Percentiles rank a stretch among this genome's conserved stretches.
Evolutionary conservation across 2,888 invertebrate genomes (phyloP).

Genomic region (Cybosia mesomella): DNA sequence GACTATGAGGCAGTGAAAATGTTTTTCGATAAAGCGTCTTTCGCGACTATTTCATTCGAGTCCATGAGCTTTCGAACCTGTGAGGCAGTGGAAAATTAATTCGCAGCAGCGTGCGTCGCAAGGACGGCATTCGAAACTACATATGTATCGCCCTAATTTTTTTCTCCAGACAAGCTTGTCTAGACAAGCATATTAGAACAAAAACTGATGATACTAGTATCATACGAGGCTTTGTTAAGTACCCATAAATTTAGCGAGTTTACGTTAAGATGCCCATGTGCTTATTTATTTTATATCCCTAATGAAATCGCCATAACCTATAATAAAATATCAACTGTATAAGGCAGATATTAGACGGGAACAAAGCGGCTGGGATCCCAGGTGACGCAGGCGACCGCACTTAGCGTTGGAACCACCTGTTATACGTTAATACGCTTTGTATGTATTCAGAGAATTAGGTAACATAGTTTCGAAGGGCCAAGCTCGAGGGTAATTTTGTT

Average conservation of each 20-base stretch:
- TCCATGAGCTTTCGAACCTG: no score
- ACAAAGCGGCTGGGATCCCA: conserved; percentile 37
- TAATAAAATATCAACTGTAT: conserved; percentile 29
- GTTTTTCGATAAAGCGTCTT: no score
- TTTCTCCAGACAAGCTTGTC: no score
- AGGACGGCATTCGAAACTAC: no score
- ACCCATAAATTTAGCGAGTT: background rate
- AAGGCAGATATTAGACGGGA: conserved; percentile 23
- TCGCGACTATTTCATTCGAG: no score
- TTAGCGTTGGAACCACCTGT: conserved; percentile 37
- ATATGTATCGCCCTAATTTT: no score
- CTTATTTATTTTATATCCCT: background rate
- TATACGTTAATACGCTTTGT: conserved; percentile 42
- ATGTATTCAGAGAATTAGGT: conserved; percentile 26
- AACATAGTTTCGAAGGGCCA: conserved; percentile 18
- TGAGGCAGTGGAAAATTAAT: no score
- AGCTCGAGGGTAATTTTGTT: background rate
- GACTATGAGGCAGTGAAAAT: no score
- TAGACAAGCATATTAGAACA: no score
- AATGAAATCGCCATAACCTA: conserved; percentile 17
- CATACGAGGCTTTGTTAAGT: background rate
- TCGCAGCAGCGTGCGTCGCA: no score
- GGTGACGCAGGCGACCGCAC: conserved; percentile 48
- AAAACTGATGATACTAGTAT: no score
- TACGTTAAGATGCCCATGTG: background rate